phyloP scores from a whole-genome alignment of 2,797 vertebrate genomes.

The Tamandua tetradactyla region DNA sequence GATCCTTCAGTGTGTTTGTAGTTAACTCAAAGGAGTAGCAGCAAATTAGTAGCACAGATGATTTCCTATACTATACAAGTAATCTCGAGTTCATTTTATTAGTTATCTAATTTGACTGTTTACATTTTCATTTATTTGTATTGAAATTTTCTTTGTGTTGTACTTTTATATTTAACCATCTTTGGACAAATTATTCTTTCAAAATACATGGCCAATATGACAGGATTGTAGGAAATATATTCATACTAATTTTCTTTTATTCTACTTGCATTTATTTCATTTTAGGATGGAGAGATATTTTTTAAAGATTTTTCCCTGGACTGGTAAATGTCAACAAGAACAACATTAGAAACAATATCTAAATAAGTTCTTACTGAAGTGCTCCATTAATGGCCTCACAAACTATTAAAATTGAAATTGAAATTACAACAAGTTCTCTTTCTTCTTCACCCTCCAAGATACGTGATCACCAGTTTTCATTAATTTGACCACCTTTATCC shows the following conservation, averaged over 20 bases:
- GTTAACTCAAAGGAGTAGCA: background rate
- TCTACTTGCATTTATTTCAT: slow-evolving; percentile 24
- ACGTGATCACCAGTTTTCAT: background rate
- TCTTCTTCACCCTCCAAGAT: background rate
- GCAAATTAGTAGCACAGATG: background rate
- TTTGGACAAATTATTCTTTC: background rate
- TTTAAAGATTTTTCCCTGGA: background rate
- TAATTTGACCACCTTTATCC: background rate
- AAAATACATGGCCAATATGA: slow-evolving; percentile 4
- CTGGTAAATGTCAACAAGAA: background rate
- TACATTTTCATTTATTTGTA: background rate
- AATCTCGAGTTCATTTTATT: background rate
- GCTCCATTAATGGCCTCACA: background rate
- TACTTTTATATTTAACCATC: background rate
- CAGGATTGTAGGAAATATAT: background rate
- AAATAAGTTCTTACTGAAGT: background rate
- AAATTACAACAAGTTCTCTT: background rate
- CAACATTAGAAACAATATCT: background rate
- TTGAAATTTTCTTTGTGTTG: background rate
- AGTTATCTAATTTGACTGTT: slow-evolving; percentile 27
- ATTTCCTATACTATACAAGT: background rate
- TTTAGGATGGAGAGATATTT: background rate
- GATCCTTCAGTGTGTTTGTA: background rate
- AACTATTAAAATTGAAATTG: background rate
- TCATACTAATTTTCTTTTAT: background rate